These are phyloP conservation scores for Euplagia quadripunctaria DNA, from an alignment of 2,888 invertebrate genomes.

Conservation along the genomic window DNA sequence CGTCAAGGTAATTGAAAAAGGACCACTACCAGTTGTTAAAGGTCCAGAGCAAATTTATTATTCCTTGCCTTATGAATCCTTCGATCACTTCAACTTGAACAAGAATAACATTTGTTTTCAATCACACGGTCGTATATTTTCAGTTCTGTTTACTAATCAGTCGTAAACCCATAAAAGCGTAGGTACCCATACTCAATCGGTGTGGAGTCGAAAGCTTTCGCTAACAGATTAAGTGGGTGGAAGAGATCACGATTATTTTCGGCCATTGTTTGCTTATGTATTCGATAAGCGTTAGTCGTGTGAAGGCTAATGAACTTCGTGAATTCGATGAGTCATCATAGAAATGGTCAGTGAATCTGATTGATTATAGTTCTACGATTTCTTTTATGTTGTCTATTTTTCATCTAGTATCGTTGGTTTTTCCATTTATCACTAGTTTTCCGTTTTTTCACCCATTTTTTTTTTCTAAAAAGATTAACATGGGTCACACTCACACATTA, in stretches of 20 bases:
- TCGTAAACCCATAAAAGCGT: constrained; percentile 30
- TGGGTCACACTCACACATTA: too few relatives aligned
- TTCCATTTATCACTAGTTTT: background rate
- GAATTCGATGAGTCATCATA: constrained; percentile 4
- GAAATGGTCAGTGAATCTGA: constrained; percentile 7
- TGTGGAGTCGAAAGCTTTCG: constrained; percentile 28
- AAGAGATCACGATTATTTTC: constrained; percentile 39
- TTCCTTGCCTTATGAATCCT: too few relatives aligned
- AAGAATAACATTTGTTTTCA: background rate
- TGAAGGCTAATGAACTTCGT: constrained; percentile 19
- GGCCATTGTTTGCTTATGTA: constrained; percentile 40
- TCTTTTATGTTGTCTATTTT: too few relatives aligned
- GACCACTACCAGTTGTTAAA: too few relatives aligned
- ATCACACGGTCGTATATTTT: background rate
- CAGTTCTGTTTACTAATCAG: constrained; percentile 20
- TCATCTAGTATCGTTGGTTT: background rate
- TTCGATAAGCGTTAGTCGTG: constrained; percentile 20
- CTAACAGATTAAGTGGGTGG: constrained; percentile 34
- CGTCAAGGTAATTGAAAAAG: too few relatives aligned
- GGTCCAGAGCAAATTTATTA: too few relatives aligned
- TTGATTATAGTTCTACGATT: background rate
- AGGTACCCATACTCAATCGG: constrained; percentile 35
- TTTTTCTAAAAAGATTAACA: background rate
- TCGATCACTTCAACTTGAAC: background rate
- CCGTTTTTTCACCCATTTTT: background rate